A percentile compares a stretch with the other conserved stretches of the same genome.
phyloP scores from a whole-genome alignment of 2,797 vertebrate genomes.

The Hypotaenidia philippensis region DNA sequence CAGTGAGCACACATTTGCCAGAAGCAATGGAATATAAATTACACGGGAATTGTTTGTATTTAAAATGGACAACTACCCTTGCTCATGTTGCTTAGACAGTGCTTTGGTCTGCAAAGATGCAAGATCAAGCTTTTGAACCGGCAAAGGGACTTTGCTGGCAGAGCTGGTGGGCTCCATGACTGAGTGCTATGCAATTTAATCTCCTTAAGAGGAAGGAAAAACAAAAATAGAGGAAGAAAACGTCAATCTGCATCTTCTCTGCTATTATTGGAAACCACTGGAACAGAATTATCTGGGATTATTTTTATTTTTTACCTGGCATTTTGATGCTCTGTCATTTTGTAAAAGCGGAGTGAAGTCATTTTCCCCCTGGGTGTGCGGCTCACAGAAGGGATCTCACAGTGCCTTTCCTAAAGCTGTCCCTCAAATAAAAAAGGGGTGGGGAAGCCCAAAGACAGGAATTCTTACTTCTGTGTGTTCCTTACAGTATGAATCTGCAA shows the following conservation, averaged over 20 bases:
- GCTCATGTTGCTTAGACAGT: neutral
- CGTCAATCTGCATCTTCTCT: neutral
- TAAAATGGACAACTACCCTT: neutral
- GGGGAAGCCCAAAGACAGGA: neutral
- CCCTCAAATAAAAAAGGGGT: neutral
- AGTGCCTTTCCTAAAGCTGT: neutral
- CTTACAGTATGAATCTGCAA: conserved; percentile 87
- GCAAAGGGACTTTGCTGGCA: neutral
- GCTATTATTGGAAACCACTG: neutral
- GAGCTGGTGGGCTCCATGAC: neutral
- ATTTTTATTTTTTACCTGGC: neutral
- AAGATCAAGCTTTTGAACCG: neutral
- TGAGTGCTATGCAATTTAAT: neutral
- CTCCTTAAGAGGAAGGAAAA: neutral
- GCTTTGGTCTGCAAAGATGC: neutral
- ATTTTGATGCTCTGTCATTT: neutral
- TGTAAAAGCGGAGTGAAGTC: neutral
- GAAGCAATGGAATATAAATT: neutral
- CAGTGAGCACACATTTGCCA: neutral
- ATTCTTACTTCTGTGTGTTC: neutral
- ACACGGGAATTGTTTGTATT: neutral
- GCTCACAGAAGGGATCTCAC: neutral
- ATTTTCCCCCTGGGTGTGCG: neutral
- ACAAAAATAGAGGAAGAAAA: neutral
- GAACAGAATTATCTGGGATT: neutral